Conservation (phyloP, 2,888 invertebrate species). For the Rhimphoctona megacephalus region DNA sequence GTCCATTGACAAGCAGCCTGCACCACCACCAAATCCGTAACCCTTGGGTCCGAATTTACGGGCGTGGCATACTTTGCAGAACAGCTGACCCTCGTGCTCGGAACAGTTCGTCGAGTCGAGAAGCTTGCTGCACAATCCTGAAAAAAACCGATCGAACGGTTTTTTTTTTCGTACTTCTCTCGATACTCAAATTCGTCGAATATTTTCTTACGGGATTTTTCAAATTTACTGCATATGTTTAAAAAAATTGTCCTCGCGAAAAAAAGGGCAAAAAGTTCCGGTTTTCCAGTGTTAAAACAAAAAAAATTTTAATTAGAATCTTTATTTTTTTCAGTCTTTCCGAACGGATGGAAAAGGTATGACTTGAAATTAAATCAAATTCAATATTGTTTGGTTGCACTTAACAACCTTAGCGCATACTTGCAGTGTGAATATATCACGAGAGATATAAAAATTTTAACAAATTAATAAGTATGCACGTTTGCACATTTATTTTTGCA, state of each 20-base stretch:
- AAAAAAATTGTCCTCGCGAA: background rate
- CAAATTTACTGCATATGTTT: background rate
- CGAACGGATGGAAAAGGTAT: background rate
- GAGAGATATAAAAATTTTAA: background rate
- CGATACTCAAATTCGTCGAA: background rate
- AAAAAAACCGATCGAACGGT: constrained; percentile 63
- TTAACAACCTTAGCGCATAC: background rate
- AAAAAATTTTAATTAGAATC: background rate
- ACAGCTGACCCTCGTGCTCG: constrained; percentile 98
- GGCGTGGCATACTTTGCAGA: constrained; percentile 98
- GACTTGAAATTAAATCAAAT: background rate
- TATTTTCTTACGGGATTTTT: background rate
- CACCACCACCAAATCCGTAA: constrained; percentile 99
- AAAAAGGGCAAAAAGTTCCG: background rate
- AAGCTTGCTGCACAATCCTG: constrained; percentile 98
- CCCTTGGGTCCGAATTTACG: constrained; percentile 99
- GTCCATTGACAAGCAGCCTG: constrained; percentile 98
- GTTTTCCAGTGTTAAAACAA: background rate
- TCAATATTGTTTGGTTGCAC: background rate
- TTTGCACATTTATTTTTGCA: background rate
- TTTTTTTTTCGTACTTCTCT: constrained; percentile 40
- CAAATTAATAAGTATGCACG: background rate
- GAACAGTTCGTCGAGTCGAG: constrained; percentile 99
- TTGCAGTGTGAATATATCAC: background rate
- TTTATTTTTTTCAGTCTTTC: background rate